Conservation (phyloP, 1,140 invertebrate species). For the Phymastichus coffea region DNA sequence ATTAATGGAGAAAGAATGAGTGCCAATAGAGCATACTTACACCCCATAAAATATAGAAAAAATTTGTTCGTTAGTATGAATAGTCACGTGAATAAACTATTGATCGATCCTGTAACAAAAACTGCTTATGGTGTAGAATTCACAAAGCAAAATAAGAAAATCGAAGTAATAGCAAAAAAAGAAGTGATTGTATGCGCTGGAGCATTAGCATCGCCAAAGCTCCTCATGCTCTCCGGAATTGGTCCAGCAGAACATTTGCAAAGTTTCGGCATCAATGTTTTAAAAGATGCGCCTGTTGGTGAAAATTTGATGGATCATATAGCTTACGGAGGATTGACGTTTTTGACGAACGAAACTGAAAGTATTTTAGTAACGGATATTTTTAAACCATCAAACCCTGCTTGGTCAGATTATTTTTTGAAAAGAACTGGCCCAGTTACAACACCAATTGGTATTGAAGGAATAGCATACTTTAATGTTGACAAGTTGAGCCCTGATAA, state of each 20-base stretch:
- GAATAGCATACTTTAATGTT: background rate
- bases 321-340: background rate
- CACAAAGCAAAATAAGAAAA: background rate
- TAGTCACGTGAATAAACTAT: slow-evolving; percentile 70
- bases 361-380: background rate
- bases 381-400: background rate
- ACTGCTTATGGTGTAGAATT: background rate
- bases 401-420: background rate
- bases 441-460: background rate
- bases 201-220: background rate
- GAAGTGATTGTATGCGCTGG: background rate
- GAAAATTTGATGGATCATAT: background rate
- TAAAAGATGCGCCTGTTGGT: background rate
- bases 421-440: background rate
- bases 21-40: slow-evolving; percentile 84
- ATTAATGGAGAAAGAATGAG: slow-evolving; percentile 81
- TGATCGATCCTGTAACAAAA: slow-evolving; percentile 60
- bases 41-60: slow-evolving; percentile 70
- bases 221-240: background rate
- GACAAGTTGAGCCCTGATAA: background rate
- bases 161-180: background rate
- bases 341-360: background rate
- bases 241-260: background rate
- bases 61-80: slow-evolving; percentile 81
- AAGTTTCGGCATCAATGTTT: background rate